These are phyloP conservation scores for Megaceryle maxima DNA, from an alignment of 2,113 vertebrate species.

Conservation along the genomic window DNA sequence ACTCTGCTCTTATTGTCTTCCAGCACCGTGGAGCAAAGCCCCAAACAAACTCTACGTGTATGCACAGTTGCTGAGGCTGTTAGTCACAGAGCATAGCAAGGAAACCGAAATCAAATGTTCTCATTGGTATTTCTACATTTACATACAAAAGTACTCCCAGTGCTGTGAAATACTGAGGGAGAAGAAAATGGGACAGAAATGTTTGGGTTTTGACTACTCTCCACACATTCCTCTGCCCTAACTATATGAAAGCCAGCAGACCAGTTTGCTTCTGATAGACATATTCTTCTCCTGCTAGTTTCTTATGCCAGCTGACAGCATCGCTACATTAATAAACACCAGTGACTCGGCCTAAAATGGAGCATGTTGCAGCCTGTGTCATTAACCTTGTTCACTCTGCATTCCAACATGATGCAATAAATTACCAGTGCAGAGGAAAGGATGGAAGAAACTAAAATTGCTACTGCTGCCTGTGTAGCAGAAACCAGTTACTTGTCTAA, in stretches of 20 bases:
- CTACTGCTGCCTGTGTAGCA: neutral
- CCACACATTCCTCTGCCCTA: neutral
- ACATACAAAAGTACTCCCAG: conserved; percentile 16
- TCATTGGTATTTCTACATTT: neutral
- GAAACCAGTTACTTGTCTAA: neutral
- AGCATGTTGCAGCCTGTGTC: neutral
- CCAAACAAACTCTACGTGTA: neutral
- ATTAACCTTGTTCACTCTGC: neutral
- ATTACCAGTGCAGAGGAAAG: neutral
- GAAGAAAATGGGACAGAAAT: neutral
- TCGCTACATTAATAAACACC: neutral
- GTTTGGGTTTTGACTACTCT: neutral
- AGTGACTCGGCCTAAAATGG: neutral
- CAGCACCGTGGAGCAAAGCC: neutral
- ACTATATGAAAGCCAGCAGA: neutral
- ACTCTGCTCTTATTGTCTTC: neutral
- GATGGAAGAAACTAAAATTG: neutral
- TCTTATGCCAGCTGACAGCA: neutral
- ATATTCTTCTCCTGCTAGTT: neutral
- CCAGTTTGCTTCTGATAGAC: neutral
- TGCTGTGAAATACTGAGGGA: neutral
- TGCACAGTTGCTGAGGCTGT: neutral
- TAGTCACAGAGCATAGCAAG: neutral
- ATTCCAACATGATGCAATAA: neutral
- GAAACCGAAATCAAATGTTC: neutral